Conservation (phyloP, 2,113 vertebrate species). For the Emydura subglobosa region DNA sequence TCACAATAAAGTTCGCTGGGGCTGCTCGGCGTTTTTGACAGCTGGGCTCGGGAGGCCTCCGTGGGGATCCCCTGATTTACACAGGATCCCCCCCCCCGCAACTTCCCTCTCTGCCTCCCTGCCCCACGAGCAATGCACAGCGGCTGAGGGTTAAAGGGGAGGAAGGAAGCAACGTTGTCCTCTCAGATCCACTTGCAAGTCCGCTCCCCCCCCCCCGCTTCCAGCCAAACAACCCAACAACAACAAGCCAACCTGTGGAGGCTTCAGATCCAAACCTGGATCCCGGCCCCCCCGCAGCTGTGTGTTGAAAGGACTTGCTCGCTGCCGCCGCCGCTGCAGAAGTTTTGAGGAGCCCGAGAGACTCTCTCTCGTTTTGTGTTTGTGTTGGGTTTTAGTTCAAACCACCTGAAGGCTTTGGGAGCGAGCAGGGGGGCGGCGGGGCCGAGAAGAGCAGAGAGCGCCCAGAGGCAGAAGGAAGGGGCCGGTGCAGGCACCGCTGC, state of each 20-base stretch:
- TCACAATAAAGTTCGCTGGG: slow-evolving; percentile 72
- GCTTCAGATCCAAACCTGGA: slow-evolving; percentile 49
- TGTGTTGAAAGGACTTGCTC: neutral
- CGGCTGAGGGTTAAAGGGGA: neutral
- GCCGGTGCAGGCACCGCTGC: slow-evolving; percentile 80
- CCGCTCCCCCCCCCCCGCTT: neutral
- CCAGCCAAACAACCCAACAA: slow-evolving; percentile 41
- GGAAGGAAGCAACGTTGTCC: neutral
- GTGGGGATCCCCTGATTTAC: slow-evolving; percentile 10
- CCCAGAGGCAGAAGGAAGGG: slow-evolving; percentile 69
- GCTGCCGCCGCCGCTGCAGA: slow-evolving; percentile 2
- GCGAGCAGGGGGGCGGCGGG: neutral
- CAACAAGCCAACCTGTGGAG: slow-evolving; percentile 65
- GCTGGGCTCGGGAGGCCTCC: slow-evolving; percentile 72
- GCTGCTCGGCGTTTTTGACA: slow-evolving; percentile 71
- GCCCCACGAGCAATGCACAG: slow-evolving; percentile 19
- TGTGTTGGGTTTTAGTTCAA: neutral
- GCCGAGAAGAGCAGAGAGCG: slow-evolving; percentile 32
- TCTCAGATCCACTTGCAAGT: neutral
- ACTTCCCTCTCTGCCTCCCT: neutral
- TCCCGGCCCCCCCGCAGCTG: slow-evolving; percentile 54
- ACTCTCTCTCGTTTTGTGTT: neutral
- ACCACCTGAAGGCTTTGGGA: slow-evolving; percentile 13
- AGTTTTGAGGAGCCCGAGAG: slow-evolving; percentile 35
- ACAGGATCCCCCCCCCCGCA: neutral